Evolutionary conservation across 23 tunicate species (phyloP).

Genomic region (Halocynthia roretzi): DNA sequence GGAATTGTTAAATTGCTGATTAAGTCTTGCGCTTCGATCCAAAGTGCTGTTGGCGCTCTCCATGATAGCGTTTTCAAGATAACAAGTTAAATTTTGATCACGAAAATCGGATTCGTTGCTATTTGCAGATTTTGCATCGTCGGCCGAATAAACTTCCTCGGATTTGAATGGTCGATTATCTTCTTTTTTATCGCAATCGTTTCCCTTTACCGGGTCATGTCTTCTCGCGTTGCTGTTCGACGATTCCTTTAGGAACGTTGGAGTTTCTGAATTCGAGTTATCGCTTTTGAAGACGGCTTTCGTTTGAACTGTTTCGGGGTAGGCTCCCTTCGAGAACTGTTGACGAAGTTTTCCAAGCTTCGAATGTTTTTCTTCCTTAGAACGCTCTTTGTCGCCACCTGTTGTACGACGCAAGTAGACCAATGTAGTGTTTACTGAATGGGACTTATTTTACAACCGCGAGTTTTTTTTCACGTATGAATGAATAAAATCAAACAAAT

Average conservation of each 20-base stretch:
- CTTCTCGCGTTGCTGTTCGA: neutral
- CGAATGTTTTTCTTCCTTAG: conserved; percentile 4
- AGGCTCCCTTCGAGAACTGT: neutral
- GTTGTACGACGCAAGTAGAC: conserved; percentile 4
- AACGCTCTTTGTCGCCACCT: conserved; percentile 32
- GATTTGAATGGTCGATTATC: conserved; percentile 2
- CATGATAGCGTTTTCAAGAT: conserved; percentile 14
- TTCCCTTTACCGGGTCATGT: neutral
- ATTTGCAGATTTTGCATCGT: neutral
- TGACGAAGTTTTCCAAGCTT: conserved; percentile 2
- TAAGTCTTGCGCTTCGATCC: conserved; percentile 2
- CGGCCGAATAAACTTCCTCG: conserved; percentile 8
- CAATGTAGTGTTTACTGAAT: too few relatives aligned
- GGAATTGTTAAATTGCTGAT: too few relatives aligned
- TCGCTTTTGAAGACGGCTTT: neutral
- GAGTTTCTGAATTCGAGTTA: conserved; percentile 3
- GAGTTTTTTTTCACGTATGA: too few relatives aligned
- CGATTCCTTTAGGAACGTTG: neutral
- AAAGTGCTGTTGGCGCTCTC: conserved; percentile 21
- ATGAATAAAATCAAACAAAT: too few relatives aligned
- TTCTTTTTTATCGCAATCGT: too few relatives aligned
- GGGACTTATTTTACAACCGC: too few relatives aligned
- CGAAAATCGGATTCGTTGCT: neutral
- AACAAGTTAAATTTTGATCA: conserved; percentile 13
- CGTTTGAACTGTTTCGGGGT: neutral